Conservation (phyloP, 2,888 invertebrate species). For the Drosophila pegasa region DNA sequence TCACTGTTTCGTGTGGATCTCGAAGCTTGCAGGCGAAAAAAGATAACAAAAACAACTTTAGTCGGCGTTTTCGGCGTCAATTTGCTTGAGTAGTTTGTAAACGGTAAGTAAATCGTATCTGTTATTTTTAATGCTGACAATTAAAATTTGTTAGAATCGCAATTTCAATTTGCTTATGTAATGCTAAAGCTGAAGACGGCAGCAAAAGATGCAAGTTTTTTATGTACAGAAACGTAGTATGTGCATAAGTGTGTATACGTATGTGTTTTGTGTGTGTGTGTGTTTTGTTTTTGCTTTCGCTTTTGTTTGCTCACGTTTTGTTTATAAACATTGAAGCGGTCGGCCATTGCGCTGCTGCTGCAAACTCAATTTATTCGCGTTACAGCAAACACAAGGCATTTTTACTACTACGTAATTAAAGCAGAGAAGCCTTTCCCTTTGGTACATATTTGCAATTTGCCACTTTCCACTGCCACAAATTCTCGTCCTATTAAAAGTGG, state of each 20-base stretch:
- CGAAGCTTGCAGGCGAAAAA: neutral
- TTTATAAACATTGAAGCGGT: conserved; percentile 61
- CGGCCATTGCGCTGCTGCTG: neutral
- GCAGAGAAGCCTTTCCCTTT: neutral
- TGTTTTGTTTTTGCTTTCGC: conserved; percentile 22
- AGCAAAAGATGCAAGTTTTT: conserved; percentile 15
- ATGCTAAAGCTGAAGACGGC: conserved; percentile 14
- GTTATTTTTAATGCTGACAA: conserved; percentile 5
- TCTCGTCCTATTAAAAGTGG: conserved; percentile 2
- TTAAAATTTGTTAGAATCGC: conserved; percentile 10
- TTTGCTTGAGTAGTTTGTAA: conserved; percentile 29
- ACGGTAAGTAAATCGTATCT: conserved; percentile 40
- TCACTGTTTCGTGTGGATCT: neutral
- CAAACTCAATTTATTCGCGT: conserved; percentile 20
- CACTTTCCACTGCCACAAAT: conserved; percentile 11
- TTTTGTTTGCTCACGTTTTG: conserved; percentile 46
- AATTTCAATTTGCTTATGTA: conserved; percentile 42
- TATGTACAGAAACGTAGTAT: neutral
- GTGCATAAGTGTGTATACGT: neutral
- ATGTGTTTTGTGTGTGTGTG: neutral
- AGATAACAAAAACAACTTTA: conserved; percentile 14
- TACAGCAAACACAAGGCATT: conserved; percentile 17
- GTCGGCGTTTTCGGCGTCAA: conserved; percentile 34
- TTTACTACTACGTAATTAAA: conserved; percentile 28
- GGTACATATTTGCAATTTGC: neutral